Conservation (phyloP, 2,888 invertebrate genomes). For the Petrolisthes manimaculis region DNA sequence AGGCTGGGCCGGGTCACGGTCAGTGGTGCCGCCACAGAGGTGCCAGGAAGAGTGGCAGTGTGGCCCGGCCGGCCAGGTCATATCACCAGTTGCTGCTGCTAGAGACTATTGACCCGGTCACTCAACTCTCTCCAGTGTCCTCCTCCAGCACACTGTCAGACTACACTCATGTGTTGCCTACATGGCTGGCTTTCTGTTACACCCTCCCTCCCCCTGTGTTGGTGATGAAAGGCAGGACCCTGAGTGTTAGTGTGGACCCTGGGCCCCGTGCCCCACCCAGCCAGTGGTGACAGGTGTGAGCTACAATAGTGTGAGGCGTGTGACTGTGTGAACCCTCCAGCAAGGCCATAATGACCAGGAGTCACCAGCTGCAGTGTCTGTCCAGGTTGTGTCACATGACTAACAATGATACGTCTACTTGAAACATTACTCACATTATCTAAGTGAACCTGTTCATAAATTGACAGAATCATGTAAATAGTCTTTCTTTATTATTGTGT, state of each 20-base stretch:
- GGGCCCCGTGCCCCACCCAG: conserved; percentile 35
- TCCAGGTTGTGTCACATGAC: conserved; percentile 63
- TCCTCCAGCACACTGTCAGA: conserved; percentile 60
- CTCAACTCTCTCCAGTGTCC: conserved; percentile 57
- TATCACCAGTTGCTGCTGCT: conserved; percentile 58
- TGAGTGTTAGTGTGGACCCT: conserved; percentile 43
- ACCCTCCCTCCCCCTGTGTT: conserved; percentile 59
- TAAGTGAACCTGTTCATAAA: conserved; percentile 63
- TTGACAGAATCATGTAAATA: conserved; percentile 63
- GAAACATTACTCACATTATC: conserved; percentile 61
- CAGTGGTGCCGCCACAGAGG: conserved; percentile 60
- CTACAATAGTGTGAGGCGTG: conserved; percentile 56
- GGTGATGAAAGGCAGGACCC: conserved; percentile 51
- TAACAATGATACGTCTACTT: conserved; percentile 57
- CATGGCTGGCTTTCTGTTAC: conserved; percentile 58
- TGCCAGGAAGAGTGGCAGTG: conserved; percentile 51
- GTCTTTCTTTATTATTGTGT: conserved; percentile 64
- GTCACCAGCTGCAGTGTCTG: conserved; percentile 63
- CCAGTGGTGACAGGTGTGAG: conserved; percentile 51
- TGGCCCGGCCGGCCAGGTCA: conserved; percentile 58
- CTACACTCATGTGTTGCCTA: conserved; percentile 62
- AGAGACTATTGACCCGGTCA: conserved; percentile 56
- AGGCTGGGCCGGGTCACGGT: conserved; percentile 37
- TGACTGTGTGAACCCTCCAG: conserved; percentile 61
- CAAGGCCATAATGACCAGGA: conserved; percentile 60